These are phyloP conservation scores for Ammodytes dubius DNA, from an alignment of 2,113 vertebrate species.

Conservation along the genomic window DNA sequence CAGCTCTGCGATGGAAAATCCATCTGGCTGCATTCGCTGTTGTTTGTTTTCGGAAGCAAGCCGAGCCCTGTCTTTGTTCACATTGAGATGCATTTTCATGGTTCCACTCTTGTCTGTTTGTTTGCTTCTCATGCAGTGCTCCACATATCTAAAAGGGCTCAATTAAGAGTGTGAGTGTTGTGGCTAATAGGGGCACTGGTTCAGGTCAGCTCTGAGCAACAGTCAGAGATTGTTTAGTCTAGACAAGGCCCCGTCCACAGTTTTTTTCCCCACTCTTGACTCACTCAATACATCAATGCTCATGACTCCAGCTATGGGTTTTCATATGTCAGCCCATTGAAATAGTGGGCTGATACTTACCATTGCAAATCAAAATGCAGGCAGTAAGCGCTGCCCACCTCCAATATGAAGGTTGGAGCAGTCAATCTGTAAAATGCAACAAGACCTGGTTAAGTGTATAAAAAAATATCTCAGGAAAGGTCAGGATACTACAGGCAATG, in stretches of 20 bases:
- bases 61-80: slow-evolving; percentile 80
- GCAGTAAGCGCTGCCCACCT: not conserved
- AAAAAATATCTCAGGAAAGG: no score
- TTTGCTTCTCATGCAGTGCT: slow-evolving; percentile 49
- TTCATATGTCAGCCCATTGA: slow-evolving; percentile 5
- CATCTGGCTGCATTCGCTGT: slow-evolving; percentile 79
- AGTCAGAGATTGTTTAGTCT: slow-evolving; percentile 52
- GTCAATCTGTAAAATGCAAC: not conserved
- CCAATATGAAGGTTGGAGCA: not conserved
- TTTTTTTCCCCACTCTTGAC: not conserved
- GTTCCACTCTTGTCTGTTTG: slow-evolving; percentile 60
- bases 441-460: not conserved
- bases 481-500: no score
- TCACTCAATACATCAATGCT: not conserved
- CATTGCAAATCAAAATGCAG: not conserved
- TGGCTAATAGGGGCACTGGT: slow-evolving; percentile 26
- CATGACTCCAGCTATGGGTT: slow-evolving; percentile 5
- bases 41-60: slow-evolving; percentile 83
- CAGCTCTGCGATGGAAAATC: slow-evolving; percentile 81
- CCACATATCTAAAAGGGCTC: slow-evolving; percentile 24
- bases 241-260: not conserved
- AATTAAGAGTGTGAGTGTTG: slow-evolving; percentile 26
- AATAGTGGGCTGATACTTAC: not conserved
- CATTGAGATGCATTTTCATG: slow-evolving; percentile 70
- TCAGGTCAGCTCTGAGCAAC: slow-evolving; percentile 18